These are phyloP conservation scores for Cataglyphis altisquamis DNA, from an alignment of 2,888 invertebrate genomes.

Conservation along the genomic window DNA sequence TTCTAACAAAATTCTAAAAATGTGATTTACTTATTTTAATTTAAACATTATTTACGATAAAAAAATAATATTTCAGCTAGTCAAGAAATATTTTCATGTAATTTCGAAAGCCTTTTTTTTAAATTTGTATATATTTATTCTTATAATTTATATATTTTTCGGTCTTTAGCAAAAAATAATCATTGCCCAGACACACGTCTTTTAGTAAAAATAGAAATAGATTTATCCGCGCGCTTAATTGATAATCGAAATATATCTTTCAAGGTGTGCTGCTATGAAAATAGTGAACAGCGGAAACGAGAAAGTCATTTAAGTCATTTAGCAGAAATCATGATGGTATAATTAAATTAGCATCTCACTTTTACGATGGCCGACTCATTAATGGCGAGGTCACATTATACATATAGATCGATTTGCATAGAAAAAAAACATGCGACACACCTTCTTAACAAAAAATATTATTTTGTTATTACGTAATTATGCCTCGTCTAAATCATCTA, in stretches of 20 bases:
- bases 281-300: background rate
- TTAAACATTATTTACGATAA: background rate
- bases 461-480: slow-evolving; percentile 1
- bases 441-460: background rate
- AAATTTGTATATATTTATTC: background rate
- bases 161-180: too few species aligned
- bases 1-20: background rate
- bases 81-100: background rate
- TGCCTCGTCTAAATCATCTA: background rate
- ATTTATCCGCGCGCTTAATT: background rate
- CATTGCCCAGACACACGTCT: background rate
- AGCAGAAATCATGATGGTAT: background rate
- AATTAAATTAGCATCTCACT: slow-evolving; percentile 33
- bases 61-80: background rate
- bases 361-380: background rate
- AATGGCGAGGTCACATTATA: slow-evolving; percentile 22
- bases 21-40: background rate
- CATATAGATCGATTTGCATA: background rate
- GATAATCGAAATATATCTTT: background rate
- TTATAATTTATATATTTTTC: background rate
- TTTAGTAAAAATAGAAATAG: background rate
- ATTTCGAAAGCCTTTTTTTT: background rate
- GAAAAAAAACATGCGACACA: background rate
- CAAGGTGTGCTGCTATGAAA: background rate
- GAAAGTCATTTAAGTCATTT: slow-evolving; percentile 8